Evolutionary conservation across 1,140 invertebrate genomes (phyloP), one percentile per base, ranked within the genome.

Genomic region (Diorhabda elongata): DNA sequence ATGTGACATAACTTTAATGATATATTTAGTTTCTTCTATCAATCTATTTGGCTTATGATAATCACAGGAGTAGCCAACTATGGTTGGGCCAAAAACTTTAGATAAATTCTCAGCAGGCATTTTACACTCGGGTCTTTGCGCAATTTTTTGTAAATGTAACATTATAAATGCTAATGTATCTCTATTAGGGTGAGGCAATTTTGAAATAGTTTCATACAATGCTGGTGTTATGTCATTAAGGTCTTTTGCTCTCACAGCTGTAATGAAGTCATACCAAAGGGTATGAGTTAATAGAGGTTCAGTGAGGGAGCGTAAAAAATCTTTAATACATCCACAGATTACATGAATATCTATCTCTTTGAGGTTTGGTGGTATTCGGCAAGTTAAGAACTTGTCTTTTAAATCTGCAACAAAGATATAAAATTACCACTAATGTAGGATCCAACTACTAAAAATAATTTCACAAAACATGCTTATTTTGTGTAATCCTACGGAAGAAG

Each of bases 111-210:
- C 82, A 7, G 88, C 82, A 1, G 90, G 87, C 94, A 96, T 96
- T 81, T 91, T 90, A 64, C 90, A 91, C 43, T 90, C 89, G 0
- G 85, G 83, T 68, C 84, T 85, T 70, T 88, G 85, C 0, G 92
- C 87, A 67, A 94, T 86, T 88, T 84, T 88, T 81, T 94, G 91
- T 57, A 96, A 85, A 83, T 97, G 95, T 3, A 94, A 79, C 56
- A 95, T 87, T 3, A 97, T 78, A 77, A 90, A 97, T 2, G 94
- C 93, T 42, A 97, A 79, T 2, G 94, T 96, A 77, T 97, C 94
- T 44, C 92, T 85, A 81, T 97, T 97, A 1, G 94, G 88, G 66
- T 88, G 87, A 3, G 95, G 95, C 52, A 97, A 79, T 69, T 90
- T 84, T 9, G 87, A 84, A 69, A 97, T 86, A 2, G 88, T 87